Percentiles rank a stretch among this genome's conserved stretches.
Evolutionary conservation across 2,888 invertebrate species (phyloP).

Genomic region (Leptopilina syphax): DNA sequence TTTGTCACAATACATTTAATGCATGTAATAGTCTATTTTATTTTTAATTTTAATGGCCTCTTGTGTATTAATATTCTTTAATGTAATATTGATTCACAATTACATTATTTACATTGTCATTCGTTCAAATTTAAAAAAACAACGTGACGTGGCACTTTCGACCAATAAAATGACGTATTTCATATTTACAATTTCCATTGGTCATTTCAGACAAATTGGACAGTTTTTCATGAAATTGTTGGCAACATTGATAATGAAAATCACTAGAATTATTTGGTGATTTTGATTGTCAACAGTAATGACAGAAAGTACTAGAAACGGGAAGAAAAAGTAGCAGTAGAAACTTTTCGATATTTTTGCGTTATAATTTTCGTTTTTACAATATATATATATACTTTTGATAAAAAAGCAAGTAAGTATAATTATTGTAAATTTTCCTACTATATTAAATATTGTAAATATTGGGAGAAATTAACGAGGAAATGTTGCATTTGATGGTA

Average conservation of each 20-base stretch:
- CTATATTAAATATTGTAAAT: background rate
- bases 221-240: background rate
- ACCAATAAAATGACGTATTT: background rate
- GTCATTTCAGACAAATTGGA: background rate
- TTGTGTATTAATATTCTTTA: no score
- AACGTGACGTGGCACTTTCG: background rate
- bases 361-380: slow-evolving; percentile 34
- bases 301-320: slow-evolving; percentile 18
- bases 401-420: slow-evolving; percentile 26
- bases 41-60: no score
- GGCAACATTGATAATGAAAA: background rate
- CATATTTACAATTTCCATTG: background rate
- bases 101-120: no score
- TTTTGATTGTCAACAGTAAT: slow-evolving; percentile 1
- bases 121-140: background rate
- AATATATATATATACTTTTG: background rate
- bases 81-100: no score
- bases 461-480: background rate
- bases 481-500: background rate
- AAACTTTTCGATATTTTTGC: slow-evolving; percentile 36
- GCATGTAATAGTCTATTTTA: no score
- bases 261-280: slow-evolving; percentile 10
- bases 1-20: no score
- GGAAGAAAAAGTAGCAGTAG: slow-evolving; percentile 33
- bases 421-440: background rate